Conservation (phyloP, 2,888 invertebrate genomes). For the Biston stratarius region DNA sequence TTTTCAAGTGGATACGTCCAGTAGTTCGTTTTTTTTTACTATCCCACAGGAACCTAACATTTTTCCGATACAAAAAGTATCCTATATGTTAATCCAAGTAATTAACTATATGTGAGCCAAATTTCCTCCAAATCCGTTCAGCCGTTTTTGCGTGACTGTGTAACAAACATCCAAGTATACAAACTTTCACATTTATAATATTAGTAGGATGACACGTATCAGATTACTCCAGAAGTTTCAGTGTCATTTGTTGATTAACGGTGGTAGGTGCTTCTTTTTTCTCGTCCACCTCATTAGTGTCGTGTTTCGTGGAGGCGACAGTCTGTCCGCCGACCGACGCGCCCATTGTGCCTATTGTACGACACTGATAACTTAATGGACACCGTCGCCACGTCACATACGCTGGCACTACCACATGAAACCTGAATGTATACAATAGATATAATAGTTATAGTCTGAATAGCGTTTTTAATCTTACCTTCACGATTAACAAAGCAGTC, state of each 20-base stretch:
- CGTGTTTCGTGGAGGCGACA: slow-evolving; percentile 64
- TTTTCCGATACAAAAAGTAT: too few relatives aligned
- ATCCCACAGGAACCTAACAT: too few relatives aligned
- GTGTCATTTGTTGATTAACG: slow-evolving; percentile 24
- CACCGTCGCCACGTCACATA: slow-evolving; percentile 57
- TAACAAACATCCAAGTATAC: too few relatives aligned
- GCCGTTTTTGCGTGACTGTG: too few relatives aligned
- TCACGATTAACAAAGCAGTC: not conserved
- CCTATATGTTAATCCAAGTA: too few relatives aligned
- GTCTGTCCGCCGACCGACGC: slow-evolving; percentile 59
- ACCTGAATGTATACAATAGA: not conserved
- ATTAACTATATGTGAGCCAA: too few relatives aligned
- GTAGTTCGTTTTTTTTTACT: too few relatives aligned
- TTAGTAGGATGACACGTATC: not conserved
- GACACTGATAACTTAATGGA: slow-evolving; percentile 83
- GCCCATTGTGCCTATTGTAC: slow-evolving; percentile 72
- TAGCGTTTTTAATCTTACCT: not conserved
- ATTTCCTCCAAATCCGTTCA: too few relatives aligned
- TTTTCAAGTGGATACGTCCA: too few relatives aligned
- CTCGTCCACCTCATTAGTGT: slow-evolving; percentile 57
- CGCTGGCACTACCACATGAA: slow-evolving; percentile 33
- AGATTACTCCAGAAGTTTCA: slow-evolving; percentile 4
- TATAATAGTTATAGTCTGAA: not conserved
- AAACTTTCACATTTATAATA: not conserved
- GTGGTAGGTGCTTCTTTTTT: slow-evolving; percentile 30